phyloP scores from a whole-genome alignment of 2,888 invertebrate genomes.

The Chromoteleia sp. region DNA sequence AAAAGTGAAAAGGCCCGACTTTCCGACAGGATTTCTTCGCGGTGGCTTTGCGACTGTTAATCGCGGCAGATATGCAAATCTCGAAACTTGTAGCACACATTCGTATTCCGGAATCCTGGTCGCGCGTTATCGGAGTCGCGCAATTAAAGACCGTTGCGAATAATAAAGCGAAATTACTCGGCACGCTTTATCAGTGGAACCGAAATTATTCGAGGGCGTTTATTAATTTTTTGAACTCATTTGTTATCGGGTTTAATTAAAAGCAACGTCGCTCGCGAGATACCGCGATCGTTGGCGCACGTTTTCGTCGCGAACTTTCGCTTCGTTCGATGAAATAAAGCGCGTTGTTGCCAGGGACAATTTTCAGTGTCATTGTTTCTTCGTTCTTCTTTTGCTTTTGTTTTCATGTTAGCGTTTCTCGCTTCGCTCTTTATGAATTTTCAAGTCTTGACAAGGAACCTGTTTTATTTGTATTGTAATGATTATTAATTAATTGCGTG shows the following conservation, averaged over 20 bases:
- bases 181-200: conserved; percentile 32
- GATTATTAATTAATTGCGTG: neutral
- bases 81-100: neutral
- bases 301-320: conserved; percentile 16
- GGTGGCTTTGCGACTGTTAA: too few species aligned
- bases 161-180: conserved; percentile 59
- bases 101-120: conserved; percentile 7
- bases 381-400: too few species aligned
- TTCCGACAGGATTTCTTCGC: too few species aligned
- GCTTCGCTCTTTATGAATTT: too few species aligned
- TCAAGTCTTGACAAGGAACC: too few species aligned
- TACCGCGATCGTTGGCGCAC: conserved; percentile 3
- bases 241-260: conserved; percentile 53
- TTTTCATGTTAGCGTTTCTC: too few species aligned
- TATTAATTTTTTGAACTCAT: conserved; percentile 48
- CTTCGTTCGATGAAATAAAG: neutral
- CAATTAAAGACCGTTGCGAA: conserved; percentile 48
- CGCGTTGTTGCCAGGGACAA: conserved; percentile 6
- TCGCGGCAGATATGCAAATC: conserved; percentile 47
- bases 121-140: conserved; percentile 34
- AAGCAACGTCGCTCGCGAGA: conserved; percentile 25
- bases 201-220: conserved; percentile 31
- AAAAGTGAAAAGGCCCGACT: too few species aligned
- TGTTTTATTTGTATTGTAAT: neutral
- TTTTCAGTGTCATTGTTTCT: neutral